Base-by-base conservation (phyloP, 2,113 vertebrate species). In the Falco punctatus region DNA sequence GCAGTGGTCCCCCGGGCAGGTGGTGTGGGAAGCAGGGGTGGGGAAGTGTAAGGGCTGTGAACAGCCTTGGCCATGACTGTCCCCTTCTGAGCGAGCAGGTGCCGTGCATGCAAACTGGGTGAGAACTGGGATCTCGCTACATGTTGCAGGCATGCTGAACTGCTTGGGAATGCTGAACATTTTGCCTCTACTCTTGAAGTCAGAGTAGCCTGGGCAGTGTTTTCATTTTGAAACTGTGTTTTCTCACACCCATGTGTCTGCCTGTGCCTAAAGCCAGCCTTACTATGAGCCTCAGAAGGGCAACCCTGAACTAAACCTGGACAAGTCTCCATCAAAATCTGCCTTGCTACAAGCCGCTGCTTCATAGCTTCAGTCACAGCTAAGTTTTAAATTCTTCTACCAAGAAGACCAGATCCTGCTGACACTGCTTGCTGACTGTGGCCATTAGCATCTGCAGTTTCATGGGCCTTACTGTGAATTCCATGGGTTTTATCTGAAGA, bases 231-330 rank as follows among this genome's bases (percentile, higher is more conserved):
- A 70, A 75, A 35, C 13, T 70, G 35, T 0, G 10, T 42, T 66
- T 70, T 86, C 61, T 65, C 38, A 21, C 20, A 28, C 38, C 38
- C 23, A 0, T 0, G 0, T 57, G 30, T 27, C 9, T 74, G 19
- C 26, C 46, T 82, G 40, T 79, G 10, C 57, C 35, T 89, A 42
- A 64, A 93, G 15, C 28, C 51, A n/a, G n/a, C 16, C 59, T 70
- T 73, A 49, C 10, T 26, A 28, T 0, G 0, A 73, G 32, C 28
- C n/a, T 73, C 49, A 61, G 28, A 78, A 88, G 32, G 24, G 44
- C 69, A 69, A 10, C 40, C 17, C n/a, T 77, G 38, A 77, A 20
- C 15, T 81, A 49, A 54, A 15, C 3, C 22, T 17, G 13, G 11
- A 49, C 54, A 46, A 73, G 24, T 44, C 30, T 84, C 54, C 73